Evolutionary conservation across 1,140 invertebrate genomes (phyloP), one percentile per base, ranked within the genome.

Genomic region (Bicyclus anynana): DNA sequence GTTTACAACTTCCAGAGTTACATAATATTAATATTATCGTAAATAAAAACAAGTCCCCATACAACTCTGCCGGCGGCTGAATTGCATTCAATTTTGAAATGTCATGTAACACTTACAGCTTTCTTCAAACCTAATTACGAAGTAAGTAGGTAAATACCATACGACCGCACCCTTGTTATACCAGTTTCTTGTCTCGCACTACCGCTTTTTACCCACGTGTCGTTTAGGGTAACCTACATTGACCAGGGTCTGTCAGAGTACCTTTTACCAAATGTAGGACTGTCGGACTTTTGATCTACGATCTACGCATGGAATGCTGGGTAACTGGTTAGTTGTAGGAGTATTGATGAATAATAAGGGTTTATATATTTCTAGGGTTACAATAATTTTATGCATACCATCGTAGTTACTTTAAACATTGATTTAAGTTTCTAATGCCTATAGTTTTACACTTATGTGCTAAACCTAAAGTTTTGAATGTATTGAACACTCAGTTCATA

Each of bases 111-210:
- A 29, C 10, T 21, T 21, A 38, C 21, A 49, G 44, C 53, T 56
- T 49, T 48, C 46, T 56, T 49, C 21, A 49, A 17, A 33, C 33
- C 53, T 49, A 56, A 48, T 56, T 56, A 56, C 21, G 12, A 40
- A 13, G 13, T 14, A 40, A 40, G n/a, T 40, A 33, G 29, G 7
- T 33, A 33, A 7, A 33, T 10, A 12, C 10, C 10, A 33, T 12
- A 33, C 10, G 29, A 33, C 17, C 14, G 12, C 38, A 40, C 29
- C 29, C 29, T 33, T 7, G 29, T 12, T 29, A 29, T 12, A 33
- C 29, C 29, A 33, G 29, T 33, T 33, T 10, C 29, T 12, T 33
- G 29, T 33, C 29, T 33, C 1, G 10, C 3, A 12, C 10, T 33
- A 33, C 29, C 10, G 29, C 29, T 33, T 33, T 33, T 33, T 33